Percentiles rank a stretch among this genome's conserved stretches.
These are phyloP conservation scores for Chloroceryle amazona DNA, from an alignment of 2,797 vertebrate species.

Conservation along the genomic window DNA sequence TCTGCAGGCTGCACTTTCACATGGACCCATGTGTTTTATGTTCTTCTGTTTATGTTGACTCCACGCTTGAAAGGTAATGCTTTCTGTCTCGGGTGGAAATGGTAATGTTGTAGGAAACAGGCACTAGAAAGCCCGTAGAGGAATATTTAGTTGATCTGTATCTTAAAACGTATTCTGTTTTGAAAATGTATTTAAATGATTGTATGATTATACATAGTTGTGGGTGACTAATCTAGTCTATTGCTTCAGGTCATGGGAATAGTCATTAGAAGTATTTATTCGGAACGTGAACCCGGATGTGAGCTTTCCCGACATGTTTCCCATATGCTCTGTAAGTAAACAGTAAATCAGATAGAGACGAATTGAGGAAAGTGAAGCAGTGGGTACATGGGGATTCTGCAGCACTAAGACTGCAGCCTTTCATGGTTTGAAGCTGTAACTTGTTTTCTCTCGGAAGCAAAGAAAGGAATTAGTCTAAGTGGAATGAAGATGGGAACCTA, in stretches of 20 bases:
- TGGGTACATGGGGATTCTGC: background rate
- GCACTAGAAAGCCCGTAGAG: background rate
- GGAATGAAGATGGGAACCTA: background rate
- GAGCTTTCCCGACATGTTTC: background rate
- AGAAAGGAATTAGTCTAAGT: background rate
- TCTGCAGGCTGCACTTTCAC: background rate
- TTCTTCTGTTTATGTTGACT: background rate
- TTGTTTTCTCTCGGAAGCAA: background rate
- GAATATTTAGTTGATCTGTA: conserved; percentile 45
- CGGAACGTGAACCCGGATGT: conserved; percentile 60
- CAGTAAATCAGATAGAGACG: conserved; percentile 44
- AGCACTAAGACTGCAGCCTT: background rate
- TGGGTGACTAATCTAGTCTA: conserved; percentile 64
- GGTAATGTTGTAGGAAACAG: conserved; percentile 13
- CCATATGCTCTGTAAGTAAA: conserved; percentile 53
- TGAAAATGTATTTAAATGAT: conserved; percentile 63
- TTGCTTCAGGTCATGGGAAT: conserved; percentile 74
- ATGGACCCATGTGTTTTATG: background rate
- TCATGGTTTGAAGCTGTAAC: background rate
- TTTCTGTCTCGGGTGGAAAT: background rate
- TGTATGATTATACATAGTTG: conserved; percentile 57
- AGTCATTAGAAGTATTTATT: conserved; percentile 70
- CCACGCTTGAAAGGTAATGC: background rate
- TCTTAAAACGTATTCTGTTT: conserved; percentile 2
- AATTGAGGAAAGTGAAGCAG: conserved; percentile 39